phyloP scores from a whole-genome alignment of 2,113 vertebrate genomes.

The Melanocharis versteri region DNA sequence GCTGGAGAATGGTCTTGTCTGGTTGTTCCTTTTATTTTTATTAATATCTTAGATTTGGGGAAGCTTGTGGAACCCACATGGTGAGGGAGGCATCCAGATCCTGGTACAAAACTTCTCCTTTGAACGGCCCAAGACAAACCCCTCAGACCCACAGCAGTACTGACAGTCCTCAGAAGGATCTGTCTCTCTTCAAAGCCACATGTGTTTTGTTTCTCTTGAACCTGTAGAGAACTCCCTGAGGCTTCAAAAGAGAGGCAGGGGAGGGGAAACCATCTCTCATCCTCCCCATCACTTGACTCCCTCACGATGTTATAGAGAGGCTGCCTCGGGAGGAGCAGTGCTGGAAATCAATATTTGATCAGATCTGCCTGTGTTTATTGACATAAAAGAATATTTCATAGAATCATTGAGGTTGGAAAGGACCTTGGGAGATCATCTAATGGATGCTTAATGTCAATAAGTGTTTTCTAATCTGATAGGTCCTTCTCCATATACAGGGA shows the following conservation, averaged over 20 bases:
- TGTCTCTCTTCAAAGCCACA: not conserved
- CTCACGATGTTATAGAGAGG: not conserved
- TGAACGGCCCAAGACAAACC: not conserved
- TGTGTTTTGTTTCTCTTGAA: not conserved
- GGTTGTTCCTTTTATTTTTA: not conserved
- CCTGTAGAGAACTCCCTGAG: not conserved
- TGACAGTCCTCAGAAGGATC: not conserved
- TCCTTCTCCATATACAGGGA: not conserved
- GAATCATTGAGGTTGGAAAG: constrained; percentile 1
- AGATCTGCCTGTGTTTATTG: constrained; percentile 53
- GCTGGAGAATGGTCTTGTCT: not conserved
- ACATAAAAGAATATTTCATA: constrained; percentile 39
- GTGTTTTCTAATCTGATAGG: constrained; percentile 38
- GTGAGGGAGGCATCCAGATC: not conserved
- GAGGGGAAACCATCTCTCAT: constrained; percentile 3
- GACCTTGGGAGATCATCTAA: constrained; percentile 33
- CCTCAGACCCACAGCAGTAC: not conserved
- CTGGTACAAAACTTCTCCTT: not conserved
- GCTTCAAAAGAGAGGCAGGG: not conserved
- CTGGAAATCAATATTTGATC: constrained; percentile 61
- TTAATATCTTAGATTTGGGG: not conserved
- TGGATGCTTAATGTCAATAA: constrained; percentile 4
- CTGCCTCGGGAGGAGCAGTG: not conserved
- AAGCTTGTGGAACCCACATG: not conserved
- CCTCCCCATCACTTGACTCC: not conserved